These are phyloP conservation scores for Dasyurus viverrinus DNA, from an alignment of 2,113 vertebrate genomes.

Conservation along the genomic window DNA sequence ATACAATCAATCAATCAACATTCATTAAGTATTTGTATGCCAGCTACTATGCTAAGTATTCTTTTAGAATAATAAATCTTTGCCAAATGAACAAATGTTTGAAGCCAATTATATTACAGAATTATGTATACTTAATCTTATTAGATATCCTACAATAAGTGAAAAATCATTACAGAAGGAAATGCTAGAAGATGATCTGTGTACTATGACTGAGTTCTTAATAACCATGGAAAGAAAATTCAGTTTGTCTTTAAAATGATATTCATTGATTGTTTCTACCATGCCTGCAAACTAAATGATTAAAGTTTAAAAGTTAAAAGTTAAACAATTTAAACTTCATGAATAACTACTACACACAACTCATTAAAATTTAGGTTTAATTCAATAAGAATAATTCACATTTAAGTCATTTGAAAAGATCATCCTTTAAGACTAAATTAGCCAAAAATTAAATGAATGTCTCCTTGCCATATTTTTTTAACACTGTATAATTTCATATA, in stretches of 20 bases:
- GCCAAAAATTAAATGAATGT: background rate
- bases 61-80: background rate
- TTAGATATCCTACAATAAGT: background rate
- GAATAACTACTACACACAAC: constrained; percentile 34
- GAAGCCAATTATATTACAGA: constrained; percentile 10
- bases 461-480: background rate
- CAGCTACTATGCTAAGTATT: background rate
- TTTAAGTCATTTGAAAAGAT: background rate
- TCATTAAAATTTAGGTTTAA: constrained; percentile 1
- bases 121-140: constrained; percentile 20
- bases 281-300: constrained; percentile 27
- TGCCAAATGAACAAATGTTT: background rate
- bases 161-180: constrained; percentile 13
- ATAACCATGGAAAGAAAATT: constrained; percentile 5
- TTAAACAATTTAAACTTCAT: constrained; percentile 26
- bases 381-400: constrained; percentile 11
- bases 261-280: constrained; percentile 34
- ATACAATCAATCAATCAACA: background rate
- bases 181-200: constrained; percentile 8
- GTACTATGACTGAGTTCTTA: background rate
- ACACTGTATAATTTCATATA: background rate
- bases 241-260: constrained; percentile 48
- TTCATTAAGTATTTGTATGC: background rate
- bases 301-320: constrained; percentile 55
- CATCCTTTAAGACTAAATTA: background rate